Evolutionary conservation across 2,797 vertebrate genomes (phyloP).

Genomic region (Micropoecilia bifurca): DNA sequence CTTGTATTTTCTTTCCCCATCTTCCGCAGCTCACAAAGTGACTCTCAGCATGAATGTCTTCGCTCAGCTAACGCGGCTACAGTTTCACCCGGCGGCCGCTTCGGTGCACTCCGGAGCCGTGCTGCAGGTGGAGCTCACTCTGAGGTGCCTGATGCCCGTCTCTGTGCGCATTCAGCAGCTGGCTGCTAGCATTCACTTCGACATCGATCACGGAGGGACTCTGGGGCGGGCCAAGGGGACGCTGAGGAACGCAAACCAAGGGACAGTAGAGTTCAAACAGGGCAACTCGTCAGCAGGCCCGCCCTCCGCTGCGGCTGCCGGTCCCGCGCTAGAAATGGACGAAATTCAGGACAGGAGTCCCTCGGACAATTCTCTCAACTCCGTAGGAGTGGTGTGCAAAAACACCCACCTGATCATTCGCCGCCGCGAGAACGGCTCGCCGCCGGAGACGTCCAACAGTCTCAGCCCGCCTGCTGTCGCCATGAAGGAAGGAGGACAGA

Average conservation of each 20-base stretch:
- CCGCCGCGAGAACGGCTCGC: constrained; percentile 83
- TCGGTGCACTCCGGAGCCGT: constrained; percentile 90
- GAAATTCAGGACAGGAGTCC: constrained; percentile 93
- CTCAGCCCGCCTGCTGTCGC: constrained; percentile 68
- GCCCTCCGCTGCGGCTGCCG: constrained; percentile 51
- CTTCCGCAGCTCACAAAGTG: constrained; percentile 80
- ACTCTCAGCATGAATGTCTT: constrained; percentile 89
- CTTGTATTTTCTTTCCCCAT: not conserved
- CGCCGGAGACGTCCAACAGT: constrained; percentile 78
- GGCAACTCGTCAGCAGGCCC: constrained; percentile 63
- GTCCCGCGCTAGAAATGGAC: constrained; percentile 82
- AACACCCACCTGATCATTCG: constrained; percentile 93
- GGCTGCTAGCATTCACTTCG: constrained; percentile 88
- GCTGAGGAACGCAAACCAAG: constrained; percentile 82
- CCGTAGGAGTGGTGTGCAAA: constrained; percentile 90
- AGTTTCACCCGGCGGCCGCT: constrained; percentile 87
- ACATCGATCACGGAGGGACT: constrained; percentile 86
- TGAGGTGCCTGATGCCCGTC: constrained; percentile 91
- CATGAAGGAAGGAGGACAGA: constrained; percentile 86
- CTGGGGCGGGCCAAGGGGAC: constrained; percentile 82
- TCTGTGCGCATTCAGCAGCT: constrained; percentile 88
- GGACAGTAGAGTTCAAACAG: constrained; percentile 83
- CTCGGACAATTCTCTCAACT: constrained; percentile 88
- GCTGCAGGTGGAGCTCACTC: constrained; percentile 87
- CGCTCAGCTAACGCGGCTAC: constrained; percentile 86